These are phyloP conservation scores for Meghimatium bilineatum DNA, from an alignment of 2,888 invertebrate genomes.

Conservation along the genomic window DNA sequence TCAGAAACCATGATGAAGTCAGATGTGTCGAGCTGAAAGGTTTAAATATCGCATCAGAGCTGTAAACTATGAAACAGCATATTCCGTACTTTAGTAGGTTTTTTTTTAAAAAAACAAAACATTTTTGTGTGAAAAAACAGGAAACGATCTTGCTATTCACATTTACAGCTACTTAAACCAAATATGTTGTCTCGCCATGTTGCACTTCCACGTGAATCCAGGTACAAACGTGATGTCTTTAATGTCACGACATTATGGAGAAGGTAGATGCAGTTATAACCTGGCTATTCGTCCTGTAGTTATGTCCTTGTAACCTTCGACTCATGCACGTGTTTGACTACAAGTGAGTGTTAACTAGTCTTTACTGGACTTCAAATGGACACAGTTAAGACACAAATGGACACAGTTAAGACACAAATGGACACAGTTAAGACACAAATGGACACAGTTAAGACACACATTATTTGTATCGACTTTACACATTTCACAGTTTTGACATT, in stretches of 20 bases:
- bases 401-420: no score
- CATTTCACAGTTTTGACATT: no score
- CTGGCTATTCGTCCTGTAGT: not conserved
- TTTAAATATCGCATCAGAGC: no score
- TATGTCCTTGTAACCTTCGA: not conserved
- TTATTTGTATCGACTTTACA: no score
- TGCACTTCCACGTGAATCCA: not conserved
- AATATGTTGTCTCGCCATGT: not conserved
- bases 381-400: not conserved
- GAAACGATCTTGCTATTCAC: not conserved
- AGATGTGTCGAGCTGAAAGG: no score
- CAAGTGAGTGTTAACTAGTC: not conserved
- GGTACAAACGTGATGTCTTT: not conserved
- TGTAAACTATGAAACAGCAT: no score
- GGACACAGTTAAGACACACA: no score
- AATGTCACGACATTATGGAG: not conserved
- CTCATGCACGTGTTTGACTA: not conserved
- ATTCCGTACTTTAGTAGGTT: no score
- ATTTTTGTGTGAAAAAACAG: no score
- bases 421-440: no score
- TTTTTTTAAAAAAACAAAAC: no score
- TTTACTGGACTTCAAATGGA: not conserved
- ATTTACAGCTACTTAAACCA: not conserved
- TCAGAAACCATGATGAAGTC: no score
- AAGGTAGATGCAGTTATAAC: not conserved